These are phyloP conservation scores for Melanotus villosus DNA, from an alignment of 2,888 invertebrate genomes.

Conservation along the genomic window DNA sequence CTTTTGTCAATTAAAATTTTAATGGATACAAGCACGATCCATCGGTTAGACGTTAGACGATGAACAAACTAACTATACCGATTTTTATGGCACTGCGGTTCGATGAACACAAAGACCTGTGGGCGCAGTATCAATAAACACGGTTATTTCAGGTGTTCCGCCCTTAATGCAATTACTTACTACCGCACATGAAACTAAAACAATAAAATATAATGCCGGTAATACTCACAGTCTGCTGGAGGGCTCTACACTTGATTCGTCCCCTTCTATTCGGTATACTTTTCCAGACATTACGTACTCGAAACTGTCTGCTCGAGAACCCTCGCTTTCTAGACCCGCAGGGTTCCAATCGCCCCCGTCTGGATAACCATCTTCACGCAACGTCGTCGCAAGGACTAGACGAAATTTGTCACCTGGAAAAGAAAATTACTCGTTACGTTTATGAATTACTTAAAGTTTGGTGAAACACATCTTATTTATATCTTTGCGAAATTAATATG, in stretches of 20 bases:
- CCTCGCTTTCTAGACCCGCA: conserved; percentile 81
- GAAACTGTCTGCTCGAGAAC: conserved; percentile 95
- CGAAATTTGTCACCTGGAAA: conserved; percentile 77
- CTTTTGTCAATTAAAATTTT: too few relatives aligned
- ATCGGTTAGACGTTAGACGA: background rate
- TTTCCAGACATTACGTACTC: conserved; percentile 99
- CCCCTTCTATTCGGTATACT: conserved; percentile 96
- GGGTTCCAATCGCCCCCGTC: conserved; percentile 97
- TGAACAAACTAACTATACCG: background rate
- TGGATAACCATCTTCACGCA: conserved; percentile 96
- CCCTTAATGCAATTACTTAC: background rate
- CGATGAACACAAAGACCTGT: background rate
- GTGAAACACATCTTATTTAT: too few relatives aligned
- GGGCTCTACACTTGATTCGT: conserved; percentile 90
- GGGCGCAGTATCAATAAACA: background rate
- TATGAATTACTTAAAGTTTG: too few relatives aligned
- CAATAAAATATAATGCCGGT: background rate
- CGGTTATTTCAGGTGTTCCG: conserved; percentile 2
- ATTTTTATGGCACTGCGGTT: background rate
- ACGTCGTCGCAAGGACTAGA: conserved; percentile 92
- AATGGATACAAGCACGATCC: too few relatives aligned
- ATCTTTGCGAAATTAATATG: too few relatives aligned
- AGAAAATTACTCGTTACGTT: background rate
- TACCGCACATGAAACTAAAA: background rate
- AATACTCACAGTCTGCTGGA: conserved; percentile 81